These are phyloP conservation scores for Busseola fusca DNA, from an alignment of 2,888 invertebrate species.

Conservation along the genomic window DNA sequence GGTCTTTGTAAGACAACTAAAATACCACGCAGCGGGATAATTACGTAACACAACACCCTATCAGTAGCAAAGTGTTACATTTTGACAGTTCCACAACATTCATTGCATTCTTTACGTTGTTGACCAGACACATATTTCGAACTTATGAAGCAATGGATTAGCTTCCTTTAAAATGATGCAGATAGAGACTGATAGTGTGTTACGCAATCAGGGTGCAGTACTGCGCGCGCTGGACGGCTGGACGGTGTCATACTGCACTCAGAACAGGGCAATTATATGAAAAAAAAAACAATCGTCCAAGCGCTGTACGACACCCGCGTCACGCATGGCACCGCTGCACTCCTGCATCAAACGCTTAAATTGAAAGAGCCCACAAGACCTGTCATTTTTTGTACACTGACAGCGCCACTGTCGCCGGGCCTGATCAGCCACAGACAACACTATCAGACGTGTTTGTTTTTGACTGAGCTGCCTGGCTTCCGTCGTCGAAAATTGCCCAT, in stretches of 20 bases:
- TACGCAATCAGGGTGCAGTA: not conserved
- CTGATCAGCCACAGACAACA: conserved; percentile 25
- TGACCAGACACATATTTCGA: too few species aligned
- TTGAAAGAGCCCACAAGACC: not conserved
- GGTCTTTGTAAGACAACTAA: too few species aligned
- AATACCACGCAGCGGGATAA: too few species aligned
- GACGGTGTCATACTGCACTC: not conserved
- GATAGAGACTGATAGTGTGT: too few species aligned
- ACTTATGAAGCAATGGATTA: too few species aligned
- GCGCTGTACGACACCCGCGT: not conserved
- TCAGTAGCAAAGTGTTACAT: too few species aligned
- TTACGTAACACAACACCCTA: too few species aligned
- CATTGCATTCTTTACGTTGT: too few species aligned
- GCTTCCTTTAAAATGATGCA: too few species aligned
- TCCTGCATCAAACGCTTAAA: not conserved
- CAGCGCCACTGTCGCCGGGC: not conserved
- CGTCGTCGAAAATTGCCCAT: conserved; percentile 90
- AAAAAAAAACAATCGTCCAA: not conserved
- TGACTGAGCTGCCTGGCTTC: conserved; percentile 77
- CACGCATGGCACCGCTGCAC: not conserved
- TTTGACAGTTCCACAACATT: too few species aligned
- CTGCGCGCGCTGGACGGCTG: not conserved
- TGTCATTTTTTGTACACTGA: too few species aligned
- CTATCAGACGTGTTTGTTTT: conserved; percentile 84
- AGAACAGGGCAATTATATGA: not conserved